Evolutionary conservation across 2,797 vertebrate genomes (phyloP), one percentile per base, ranked within the genome.

Genomic region (Siniperca scherzeri): DNA sequence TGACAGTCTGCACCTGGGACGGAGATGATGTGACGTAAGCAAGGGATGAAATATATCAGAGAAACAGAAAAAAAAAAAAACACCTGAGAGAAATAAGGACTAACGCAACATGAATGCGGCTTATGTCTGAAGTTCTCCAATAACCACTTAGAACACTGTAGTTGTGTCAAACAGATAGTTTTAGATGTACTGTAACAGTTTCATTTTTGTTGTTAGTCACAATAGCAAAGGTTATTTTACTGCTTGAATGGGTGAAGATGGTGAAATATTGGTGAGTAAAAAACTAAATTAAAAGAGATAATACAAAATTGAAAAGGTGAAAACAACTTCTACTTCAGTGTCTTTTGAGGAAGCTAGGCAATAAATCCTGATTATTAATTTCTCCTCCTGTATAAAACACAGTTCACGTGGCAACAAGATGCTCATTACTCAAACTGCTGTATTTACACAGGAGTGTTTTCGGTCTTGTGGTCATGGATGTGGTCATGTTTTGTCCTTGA

Each of bases 1-100:
- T 86, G 88, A 14, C 70, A 80, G 7, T 91, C 92, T 3, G 56
- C 21, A 67, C 95, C 95, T 96, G 91, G 2, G 36, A 59, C 14
- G 22, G 40, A 52, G 52, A 44, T 1, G 19, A 25, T 0, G 8
- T 0, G 40, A 61, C 0, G 36, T 56, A 0, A 44, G 68, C 0
- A 33, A 61, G 8, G 11, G 42, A 25, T 6, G 30, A 64, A 59
- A 44, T 11, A 52, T 4, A 3, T 70, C n/a, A 68, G 30, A 25
- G 1, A 27, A 36, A 46, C 46, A 25, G 3, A 44, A 19, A 22
- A 46, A 10, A 22, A 46, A 10, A 36, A 21, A 48, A 48, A 59
- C 10, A 53, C 12, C 19, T 5, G 71, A 25, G 27, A 36, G 8
- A 22, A 25, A 46, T 53, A 38, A 50, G 2, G 5, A 50, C 6